Percentiles rank a stretch among this genome's conserved stretches.
Conservation (phyloP, 1,140 invertebrate species). For the Drosophila subobscura region DNA sequence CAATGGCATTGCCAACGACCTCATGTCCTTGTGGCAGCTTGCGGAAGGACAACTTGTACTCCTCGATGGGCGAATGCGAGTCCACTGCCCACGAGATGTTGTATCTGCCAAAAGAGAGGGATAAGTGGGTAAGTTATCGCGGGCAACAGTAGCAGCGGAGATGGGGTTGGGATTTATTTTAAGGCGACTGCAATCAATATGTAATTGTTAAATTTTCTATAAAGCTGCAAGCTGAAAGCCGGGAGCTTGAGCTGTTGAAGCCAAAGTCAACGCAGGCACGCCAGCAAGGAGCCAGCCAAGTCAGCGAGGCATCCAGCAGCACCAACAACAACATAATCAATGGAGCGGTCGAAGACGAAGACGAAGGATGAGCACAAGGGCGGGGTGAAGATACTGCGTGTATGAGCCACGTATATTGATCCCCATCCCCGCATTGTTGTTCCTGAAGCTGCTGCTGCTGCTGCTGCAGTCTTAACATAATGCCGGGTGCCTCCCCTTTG, state of each 20-base stretch:
- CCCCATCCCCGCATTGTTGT: constrained; percentile 15
- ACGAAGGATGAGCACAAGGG: constrained; percentile 55
- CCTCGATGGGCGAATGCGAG: constrained; percentile 87
- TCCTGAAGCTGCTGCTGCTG: constrained; percentile 5
- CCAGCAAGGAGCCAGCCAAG: constrained; percentile 18
- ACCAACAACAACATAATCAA: constrained; percentile 67
- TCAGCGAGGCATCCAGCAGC: not conserved
- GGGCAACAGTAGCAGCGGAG: constrained; percentile 70
- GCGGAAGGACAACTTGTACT: constrained; percentile 87
- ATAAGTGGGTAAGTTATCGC: constrained; percentile 43
- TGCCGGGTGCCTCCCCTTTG: constrained; percentile 45
- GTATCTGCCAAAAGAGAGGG: constrained; percentile 82
- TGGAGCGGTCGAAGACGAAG: constrained; percentile 31
- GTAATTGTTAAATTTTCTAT: constrained; percentile 75
- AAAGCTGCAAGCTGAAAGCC: constrained; percentile 35
- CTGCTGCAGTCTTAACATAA: constrained; percentile 45
- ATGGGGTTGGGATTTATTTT: constrained; percentile 52
- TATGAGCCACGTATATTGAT: constrained; percentile 21
- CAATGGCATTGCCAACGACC: constrained; percentile 83
- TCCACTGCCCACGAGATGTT: constrained; percentile 88
- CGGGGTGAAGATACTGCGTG: constrained; percentile 53
- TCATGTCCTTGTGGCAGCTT: constrained; percentile 85
- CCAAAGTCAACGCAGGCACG: constrained; percentile 36
- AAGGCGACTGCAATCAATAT: constrained; percentile 66
- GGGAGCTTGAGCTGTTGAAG: constrained; percentile 9